Conservation (phyloP, 2,113 vertebrate genomes). For the Sigmodon hispidus region DNA sequence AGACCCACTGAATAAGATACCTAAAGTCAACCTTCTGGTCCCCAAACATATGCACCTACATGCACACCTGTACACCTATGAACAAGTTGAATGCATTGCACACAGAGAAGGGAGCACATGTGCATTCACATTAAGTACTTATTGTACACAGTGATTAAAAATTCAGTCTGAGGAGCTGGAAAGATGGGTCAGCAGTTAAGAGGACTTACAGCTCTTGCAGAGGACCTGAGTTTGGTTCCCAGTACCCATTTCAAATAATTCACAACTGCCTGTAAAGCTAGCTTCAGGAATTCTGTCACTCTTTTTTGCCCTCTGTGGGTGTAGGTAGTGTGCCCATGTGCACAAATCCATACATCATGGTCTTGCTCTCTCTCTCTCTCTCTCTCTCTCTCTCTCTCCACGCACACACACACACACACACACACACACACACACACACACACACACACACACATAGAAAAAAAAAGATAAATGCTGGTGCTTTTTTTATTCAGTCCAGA, state of each 20-base stretch:
- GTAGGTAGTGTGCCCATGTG: not conserved
- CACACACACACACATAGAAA: too few species aligned
- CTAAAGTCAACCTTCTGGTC: not conserved
- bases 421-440: not conserved
- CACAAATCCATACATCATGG: too few species aligned
- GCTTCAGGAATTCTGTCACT: not conserved
- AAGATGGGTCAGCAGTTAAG: too few species aligned
- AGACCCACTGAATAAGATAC: not conserved
- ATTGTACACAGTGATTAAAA: not conserved
- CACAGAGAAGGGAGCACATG: not conserved
- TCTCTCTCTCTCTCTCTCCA: not conserved
- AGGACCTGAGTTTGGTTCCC: not conserved
- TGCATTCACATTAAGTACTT: not conserved
- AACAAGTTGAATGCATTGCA: not conserved
- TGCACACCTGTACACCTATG: not conserved
- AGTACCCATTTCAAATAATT: not conserved
- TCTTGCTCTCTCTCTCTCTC: not conserved
- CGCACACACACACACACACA: not conserved
- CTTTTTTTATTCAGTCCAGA: not conserved
- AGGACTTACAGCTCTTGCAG: not conserved
- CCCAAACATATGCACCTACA: not conserved
- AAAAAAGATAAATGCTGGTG: not conserved
- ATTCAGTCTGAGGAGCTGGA: not conserved
- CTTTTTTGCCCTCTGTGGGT: not conserved
- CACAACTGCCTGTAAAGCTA: not conserved